Evolutionary conservation across 2,888 invertebrate species (phyloP), one percentile per base, ranked within the genome.

Genomic region (Diaprepes abbreviatus): DNA sequence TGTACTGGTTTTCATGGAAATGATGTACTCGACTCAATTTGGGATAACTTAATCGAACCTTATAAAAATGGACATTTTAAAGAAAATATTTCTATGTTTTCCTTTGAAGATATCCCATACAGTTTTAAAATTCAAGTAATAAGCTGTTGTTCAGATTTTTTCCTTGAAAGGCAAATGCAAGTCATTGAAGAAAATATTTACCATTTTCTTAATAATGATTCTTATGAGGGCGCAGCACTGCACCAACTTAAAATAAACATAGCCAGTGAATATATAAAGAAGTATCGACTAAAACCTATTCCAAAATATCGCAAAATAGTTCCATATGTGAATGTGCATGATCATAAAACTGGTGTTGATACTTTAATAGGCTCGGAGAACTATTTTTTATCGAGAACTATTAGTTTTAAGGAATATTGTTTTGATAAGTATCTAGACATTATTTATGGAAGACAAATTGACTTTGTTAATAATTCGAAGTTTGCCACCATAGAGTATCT

Each of bases 121-220:
- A 81, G 84, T 36, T 95, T 94, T 79, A 75, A 93, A 1, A 81
- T 86, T 19, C 90, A 92, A 80, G 83, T 94, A 5, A 85, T 89
- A 64, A 85, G 87, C 9, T 92, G 91, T 77, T 88, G 92, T 78
- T 88, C 89, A 0, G 81, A 86, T 45, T 88, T 88, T 75, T 95
- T 92, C 78, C 90, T 89, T 83, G 85, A 86, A 35, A 86, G 87
- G 65, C 94, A 94, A 81, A 89, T 89, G 66, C 84, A 86, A 73
- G 89, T 89, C 0, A 93, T 93, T 52, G 85, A 89, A 74, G 85
- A 88, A 65, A 93, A 93, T 78, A 87, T 93, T 55, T 83, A 84
- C 74, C 85, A 89, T 2, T 93, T 89, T 77, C 80, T 86, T 82
- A 48, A 84, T 45, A 83, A 54, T 28, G 48, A 50, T 35, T 50